Conservation (phyloP, 2,113 vertebrate genomes). For the Acrocephalus arundinaceus region DNA sequence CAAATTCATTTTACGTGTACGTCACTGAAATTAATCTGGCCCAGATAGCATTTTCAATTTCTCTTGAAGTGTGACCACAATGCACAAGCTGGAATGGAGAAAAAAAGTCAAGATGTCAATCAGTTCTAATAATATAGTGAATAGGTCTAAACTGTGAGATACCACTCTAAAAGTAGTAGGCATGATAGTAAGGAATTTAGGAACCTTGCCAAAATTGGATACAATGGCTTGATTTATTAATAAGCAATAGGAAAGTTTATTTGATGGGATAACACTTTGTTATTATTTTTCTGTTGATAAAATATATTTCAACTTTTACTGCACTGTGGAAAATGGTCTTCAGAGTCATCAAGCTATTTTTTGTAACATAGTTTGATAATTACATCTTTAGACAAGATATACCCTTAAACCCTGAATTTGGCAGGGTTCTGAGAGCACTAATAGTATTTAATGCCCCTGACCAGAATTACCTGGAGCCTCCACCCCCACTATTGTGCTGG, state of each 20-base stretch:
- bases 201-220: not conserved
- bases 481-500: accelerated
- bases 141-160: not conserved
- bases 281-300: not conserved
- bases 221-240: not conserved
- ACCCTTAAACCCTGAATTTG: not conserved
- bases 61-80: not conserved
- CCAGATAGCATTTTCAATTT: not conserved
- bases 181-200: not conserved
- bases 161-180: not conserved
- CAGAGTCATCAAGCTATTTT: not conserved
- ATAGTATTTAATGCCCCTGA: not conserved
- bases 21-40: not conserved
- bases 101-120: not conserved
- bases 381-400: not conserved
- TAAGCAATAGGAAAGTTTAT: not conserved
- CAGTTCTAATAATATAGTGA: not conserved
- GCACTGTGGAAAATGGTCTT: not conserved
- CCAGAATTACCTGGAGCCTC: not conserved
- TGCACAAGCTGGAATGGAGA: not conserved
- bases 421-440: not conserved
- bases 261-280: not conserved
- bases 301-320: not conserved
- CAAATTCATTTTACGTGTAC: not conserved
- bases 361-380: not conserved